phyloP scores from a whole-genome alignment of 1,140 invertebrate species.

The Goniozus legneri region DNA sequence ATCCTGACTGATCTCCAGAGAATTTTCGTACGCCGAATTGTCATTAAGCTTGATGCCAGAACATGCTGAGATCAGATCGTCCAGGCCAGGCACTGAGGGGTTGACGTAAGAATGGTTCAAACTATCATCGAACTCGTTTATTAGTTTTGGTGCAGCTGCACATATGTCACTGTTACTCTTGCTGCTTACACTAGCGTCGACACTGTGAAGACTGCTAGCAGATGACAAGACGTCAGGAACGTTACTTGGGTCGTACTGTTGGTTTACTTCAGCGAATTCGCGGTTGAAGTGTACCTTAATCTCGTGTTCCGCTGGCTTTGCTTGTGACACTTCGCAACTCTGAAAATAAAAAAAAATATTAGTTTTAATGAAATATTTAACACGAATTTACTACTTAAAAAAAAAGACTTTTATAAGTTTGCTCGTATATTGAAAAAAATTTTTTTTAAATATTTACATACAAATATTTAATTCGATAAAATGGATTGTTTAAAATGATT shows the following conservation, averaged over 20 bases:
- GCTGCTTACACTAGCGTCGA: constrained; percentile 32
- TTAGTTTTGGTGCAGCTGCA: constrained; percentile 20
- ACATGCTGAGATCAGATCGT: constrained; percentile 36
- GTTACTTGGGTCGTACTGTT: constrained; percentile 6
- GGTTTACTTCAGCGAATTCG: constrained; percentile 32
- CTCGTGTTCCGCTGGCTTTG: constrained; percentile 28
- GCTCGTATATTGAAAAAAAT: too few relatives aligned
- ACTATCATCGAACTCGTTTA: constrained; percentile 11
- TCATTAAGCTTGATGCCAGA: constrained; percentile 25
- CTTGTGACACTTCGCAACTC: constrained; percentile 16
- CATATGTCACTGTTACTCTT: constrained; percentile 37
- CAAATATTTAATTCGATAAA: too few relatives aligned
- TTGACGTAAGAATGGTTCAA: constrained; percentile 28
- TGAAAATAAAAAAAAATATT: constrained; percentile 17
- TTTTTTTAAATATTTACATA: too few relatives aligned
- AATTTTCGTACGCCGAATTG: constrained; percentile 6
- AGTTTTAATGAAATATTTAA: too few relatives aligned
- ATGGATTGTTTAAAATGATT: too few relatives aligned
- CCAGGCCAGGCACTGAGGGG: constrained; percentile 30
- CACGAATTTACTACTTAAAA: too few relatives aligned
- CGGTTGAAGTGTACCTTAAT: constrained; percentile 38
- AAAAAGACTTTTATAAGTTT: too few relatives aligned
- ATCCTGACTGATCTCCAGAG: constrained; percentile 29
- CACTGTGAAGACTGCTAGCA: constrained; percentile 39
- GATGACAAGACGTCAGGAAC: constrained; percentile 32